Conservation (phyloP, 2,113 vertebrate genomes). For the Sigmodon hispidus region DNA sequence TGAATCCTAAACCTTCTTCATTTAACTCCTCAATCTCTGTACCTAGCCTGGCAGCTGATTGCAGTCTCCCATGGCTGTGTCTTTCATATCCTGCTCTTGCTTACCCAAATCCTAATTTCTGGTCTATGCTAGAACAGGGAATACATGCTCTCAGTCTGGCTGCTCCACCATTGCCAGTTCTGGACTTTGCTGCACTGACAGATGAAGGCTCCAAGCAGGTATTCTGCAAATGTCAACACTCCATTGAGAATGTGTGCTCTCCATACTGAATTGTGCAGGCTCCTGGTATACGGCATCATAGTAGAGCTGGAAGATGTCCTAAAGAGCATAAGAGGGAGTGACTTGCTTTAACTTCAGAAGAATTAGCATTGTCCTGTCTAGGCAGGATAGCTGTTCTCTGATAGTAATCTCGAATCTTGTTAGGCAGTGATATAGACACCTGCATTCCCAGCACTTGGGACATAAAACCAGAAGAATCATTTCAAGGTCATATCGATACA, state of each 20-base stretch:
- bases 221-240: background rate
- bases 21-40: conserved; percentile 4
- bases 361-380: background rate
- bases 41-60: background rate
- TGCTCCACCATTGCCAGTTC: background rate
- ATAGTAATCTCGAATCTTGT: background rate
- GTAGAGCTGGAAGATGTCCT: background rate
- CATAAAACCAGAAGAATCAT: background rate
- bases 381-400: background rate
- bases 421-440: background rate
- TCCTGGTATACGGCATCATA: rapidly evolving
- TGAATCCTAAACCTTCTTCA: background rate
- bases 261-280: background rate
- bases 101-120: background rate
- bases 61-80: background rate
- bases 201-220: background rate
- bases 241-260: no score
- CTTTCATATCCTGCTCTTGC: background rate
- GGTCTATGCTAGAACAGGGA: background rate
- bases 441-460: background rate
- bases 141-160: background rate
- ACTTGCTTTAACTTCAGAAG: background rate
- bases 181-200: background rate
- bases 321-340: background rate
- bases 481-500: background rate